Evolutionary conservation across 2,797 vertebrate species (phyloP).

Genomic region (Steatocranus sp.): DNA sequence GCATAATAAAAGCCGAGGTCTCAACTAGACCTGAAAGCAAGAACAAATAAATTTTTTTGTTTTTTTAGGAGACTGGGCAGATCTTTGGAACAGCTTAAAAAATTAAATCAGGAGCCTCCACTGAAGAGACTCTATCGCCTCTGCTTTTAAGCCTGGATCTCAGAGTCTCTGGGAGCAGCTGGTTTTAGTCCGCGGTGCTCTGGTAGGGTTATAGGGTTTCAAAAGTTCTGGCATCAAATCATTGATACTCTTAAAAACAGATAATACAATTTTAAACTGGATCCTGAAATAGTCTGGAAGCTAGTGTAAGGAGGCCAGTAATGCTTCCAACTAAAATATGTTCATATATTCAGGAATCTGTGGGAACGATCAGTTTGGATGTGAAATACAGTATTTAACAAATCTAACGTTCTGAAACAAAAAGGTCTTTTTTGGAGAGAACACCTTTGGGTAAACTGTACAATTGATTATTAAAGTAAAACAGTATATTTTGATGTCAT

Average conservation of each 20-base stretch:
- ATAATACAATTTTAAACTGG: background rate
- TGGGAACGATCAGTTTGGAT: background rate
- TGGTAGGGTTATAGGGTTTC: rapidly evolving
- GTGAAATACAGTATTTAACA: rapidly evolving
- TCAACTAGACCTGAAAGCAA: background rate
- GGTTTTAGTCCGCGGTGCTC: rapidly evolving
- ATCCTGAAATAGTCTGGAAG: background rate
- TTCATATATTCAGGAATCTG: background rate
- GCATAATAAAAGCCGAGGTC: background rate
- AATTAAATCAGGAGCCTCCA: background rate
- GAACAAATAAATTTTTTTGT: rapidly evolving
- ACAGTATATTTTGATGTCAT: rapidly evolving
- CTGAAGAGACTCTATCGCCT: rapidly evolving
- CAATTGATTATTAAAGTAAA: background rate
- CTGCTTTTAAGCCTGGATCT: background rate
- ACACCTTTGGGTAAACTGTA: background rate
- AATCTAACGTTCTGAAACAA: background rate
- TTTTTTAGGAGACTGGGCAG: background rate
- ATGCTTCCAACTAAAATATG: rapidly evolving
- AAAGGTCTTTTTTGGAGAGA: background rate
- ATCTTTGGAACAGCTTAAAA: background rate
- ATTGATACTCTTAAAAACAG: background rate
- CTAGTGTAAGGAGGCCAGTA: background rate
- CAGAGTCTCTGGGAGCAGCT: background rate
- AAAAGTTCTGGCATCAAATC: background rate